Conservation (phyloP, 1,140 invertebrate species). For the Cherax quadricarinatus region DNA sequence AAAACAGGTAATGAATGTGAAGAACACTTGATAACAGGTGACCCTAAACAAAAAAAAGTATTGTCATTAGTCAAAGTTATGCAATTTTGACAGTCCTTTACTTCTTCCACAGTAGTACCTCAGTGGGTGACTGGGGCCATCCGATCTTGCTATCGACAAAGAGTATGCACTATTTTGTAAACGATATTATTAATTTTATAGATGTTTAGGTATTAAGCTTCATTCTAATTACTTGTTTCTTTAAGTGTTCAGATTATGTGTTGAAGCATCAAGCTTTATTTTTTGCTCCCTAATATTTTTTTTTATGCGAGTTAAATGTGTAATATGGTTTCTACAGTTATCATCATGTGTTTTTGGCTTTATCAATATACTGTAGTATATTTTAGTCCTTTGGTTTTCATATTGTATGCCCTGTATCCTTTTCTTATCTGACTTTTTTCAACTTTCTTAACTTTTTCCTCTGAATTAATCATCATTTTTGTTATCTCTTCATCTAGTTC, state of each 20-base stretch:
- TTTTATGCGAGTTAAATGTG: neutral
- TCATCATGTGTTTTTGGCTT: neutral
- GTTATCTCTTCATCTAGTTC: neutral
- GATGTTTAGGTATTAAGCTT: neutral
- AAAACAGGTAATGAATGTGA: too few species aligned
- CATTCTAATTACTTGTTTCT: neutral
- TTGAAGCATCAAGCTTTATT: neutral
- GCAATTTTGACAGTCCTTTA: neutral
- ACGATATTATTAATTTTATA: neutral
- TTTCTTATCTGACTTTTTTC: too few species aligned
- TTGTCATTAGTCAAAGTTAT: neutral
- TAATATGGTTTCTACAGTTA: neutral
- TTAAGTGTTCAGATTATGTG: neutral
- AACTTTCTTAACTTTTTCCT: too few species aligned
- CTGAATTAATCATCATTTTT: neutral
- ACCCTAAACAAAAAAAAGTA: neutral
- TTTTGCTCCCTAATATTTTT: neutral
- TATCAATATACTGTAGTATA: neutral
- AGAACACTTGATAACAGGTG: neutral
- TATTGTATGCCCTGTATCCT: too few species aligned
- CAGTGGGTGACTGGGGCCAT: neutral
- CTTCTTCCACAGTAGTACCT: neutral
- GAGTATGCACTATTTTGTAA: neutral
- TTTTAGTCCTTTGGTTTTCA: too few species aligned
- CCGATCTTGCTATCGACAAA: neutral